Percentiles rank a stretch among this genome's conserved stretches.
phyloP scores from a whole-genome alignment of 2,888 invertebrate species.

The Omphaloscelis lunosa region DNA sequence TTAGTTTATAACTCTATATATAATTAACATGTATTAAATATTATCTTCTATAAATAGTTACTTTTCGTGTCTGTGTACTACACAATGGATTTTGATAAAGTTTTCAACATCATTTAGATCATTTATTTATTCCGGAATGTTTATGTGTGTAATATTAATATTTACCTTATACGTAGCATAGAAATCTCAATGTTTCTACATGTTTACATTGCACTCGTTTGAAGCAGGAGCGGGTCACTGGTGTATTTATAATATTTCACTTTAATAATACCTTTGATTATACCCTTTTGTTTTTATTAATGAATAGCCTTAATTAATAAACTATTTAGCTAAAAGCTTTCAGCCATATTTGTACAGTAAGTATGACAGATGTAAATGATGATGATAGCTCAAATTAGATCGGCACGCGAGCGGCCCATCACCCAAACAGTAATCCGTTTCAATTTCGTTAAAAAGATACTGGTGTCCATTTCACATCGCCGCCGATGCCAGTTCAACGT shows the following conservation, averaged over 20 bases:
- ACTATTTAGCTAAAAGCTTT: conserved; percentile 62
- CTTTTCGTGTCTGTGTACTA: not conserved
- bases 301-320: conserved; percentile 31
- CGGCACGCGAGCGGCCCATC: conserved; percentile 83
- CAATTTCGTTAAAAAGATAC: conserved; percentile 80
- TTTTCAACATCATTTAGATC: not conserved
- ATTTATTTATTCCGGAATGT: not conserved
- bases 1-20: conserved; percentile 12
- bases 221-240: not conserved
- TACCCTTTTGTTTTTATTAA: conserved; percentile 38
- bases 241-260: conserved; percentile 9
- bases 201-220: not conserved
- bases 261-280: conserved; percentile 34
- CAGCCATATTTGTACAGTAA: conserved; percentile 54
- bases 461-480: conserved; percentile 74
- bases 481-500: conserved; percentile 69
- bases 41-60: no score
- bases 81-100: not conserved
- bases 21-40: conserved; percentile 20
- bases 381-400: conserved; percentile 75
- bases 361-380: conserved; percentile 76
- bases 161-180: not conserved
- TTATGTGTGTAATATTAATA: no score
- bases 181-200: not conserved
- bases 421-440: conserved; percentile 80